phyloP scores from a whole-genome alignment of 2,888 invertebrate genomes.

The Stenurella melanura region DNA sequence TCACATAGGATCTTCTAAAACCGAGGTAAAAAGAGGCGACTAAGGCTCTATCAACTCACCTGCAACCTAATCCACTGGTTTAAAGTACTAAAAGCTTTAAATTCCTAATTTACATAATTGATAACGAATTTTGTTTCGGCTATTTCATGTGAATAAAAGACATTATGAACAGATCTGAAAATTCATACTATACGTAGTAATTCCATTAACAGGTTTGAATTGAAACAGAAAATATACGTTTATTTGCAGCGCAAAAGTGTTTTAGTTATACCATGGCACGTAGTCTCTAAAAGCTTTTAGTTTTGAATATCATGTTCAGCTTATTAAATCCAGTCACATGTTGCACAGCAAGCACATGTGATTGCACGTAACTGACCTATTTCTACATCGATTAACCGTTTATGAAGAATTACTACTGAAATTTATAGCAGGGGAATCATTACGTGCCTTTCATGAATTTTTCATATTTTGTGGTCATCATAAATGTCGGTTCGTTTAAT shows the following conservation, averaged over 20 bases:
- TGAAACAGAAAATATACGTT: background rate
- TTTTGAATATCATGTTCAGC: conserved; percentile 16
- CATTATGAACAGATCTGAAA: no score
- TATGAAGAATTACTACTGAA: conserved; percentile 48
- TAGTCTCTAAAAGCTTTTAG: conserved; percentile 13
- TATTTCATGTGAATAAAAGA: no score
- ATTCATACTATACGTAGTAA: no score
- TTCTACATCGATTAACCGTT: conserved; percentile 52
- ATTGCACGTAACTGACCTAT: conserved; percentile 49
- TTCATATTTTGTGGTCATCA: conserved; percentile 55
- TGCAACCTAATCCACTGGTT: no score
- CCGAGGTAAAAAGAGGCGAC: no score
- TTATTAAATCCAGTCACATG: conserved; percentile 45
- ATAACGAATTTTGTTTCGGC: no score
- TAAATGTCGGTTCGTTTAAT: conserved; percentile 46
- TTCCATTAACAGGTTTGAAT: conserved; percentile 1
- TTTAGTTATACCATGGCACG: conserved; percentile 20
- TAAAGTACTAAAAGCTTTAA: no score
- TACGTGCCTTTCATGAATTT: conserved; percentile 55
- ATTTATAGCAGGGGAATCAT: conserved; percentile 51
- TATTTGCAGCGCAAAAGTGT: background rate
- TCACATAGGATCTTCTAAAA: no score
- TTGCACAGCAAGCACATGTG: conserved; percentile 46
- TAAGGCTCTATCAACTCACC: no score
- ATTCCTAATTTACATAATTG: no score